phyloP scores from a whole-genome alignment of 2,113 vertebrate genomes.

The Leucopternis melanops region DNA sequence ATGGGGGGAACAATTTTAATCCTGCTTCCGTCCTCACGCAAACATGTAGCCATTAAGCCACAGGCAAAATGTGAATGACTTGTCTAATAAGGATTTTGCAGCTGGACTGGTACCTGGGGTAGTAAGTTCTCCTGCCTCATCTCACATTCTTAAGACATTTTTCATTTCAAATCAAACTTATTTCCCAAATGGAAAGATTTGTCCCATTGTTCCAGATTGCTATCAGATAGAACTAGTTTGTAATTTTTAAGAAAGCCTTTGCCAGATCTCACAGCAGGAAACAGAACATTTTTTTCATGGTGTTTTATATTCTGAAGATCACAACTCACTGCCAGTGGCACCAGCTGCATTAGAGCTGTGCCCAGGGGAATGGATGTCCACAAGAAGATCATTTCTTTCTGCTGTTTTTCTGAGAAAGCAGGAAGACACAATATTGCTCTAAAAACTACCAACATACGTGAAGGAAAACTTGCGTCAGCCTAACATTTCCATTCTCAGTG shows the following conservation, averaged over 20 bases:
- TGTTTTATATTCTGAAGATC: conserved; percentile 17
- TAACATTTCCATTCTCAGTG: neutral
- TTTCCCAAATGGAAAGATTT: conserved; percentile 50
- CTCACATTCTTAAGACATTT: neutral
- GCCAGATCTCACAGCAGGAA: conserved; percentile 44
- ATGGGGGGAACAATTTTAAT: neutral
- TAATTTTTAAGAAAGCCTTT: conserved; percentile 51
- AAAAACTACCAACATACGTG: neutral
- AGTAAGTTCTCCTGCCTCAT: neutral
- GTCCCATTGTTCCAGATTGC: conserved; percentile 41
- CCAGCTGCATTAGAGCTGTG: neutral
- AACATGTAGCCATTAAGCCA: neutral
- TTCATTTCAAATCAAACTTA: conserved; percentile 41
- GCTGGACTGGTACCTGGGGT: neutral
- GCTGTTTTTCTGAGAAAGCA: neutral
- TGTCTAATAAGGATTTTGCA: neutral
- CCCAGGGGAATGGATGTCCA: neutral
- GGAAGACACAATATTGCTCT: neutral
- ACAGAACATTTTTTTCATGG: conserved; percentile 19
- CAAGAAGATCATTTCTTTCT: neutral
- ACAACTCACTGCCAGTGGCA: neutral
- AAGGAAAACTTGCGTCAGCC: neutral
- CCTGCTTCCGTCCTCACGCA: neutral
- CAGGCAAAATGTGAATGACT: neutral
- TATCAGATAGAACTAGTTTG: neutral